Evolutionary conservation across 1,140 invertebrate species (phyloP).

Genomic region (Theocolax elegans): DNA sequence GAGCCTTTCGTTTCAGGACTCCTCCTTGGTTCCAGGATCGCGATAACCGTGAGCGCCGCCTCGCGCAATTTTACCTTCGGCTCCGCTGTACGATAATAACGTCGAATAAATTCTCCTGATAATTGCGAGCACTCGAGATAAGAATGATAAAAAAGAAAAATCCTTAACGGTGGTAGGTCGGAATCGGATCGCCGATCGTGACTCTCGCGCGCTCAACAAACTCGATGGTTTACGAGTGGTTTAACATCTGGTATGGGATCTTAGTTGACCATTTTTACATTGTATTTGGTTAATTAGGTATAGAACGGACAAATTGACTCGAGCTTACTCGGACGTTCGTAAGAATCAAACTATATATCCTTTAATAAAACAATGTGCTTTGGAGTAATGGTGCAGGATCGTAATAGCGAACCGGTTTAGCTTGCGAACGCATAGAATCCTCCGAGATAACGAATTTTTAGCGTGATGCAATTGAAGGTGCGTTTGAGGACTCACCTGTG

Average conservation of each 20-base stretch:
- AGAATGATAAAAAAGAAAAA: no score
- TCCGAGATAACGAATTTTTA: not conserved
- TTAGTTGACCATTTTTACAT: no score
- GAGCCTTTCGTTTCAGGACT: not conserved
- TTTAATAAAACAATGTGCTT: no score
- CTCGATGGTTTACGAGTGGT: no score
- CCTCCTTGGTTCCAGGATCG: not conserved
- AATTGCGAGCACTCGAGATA: conserved; percentile 1
- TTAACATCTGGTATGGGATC: no score
- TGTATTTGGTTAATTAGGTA: no score
- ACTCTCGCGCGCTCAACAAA: no score
- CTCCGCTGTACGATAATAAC: conserved; percentile 7
- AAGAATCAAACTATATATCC: no score
- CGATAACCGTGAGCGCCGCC: conserved; percentile 14
- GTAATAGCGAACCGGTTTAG: not conserved
- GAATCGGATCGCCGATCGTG: no score
- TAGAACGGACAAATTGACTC: no score
- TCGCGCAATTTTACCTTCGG: not conserved
- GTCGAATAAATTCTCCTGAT: conserved; percentile 37
- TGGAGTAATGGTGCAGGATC: not conserved
- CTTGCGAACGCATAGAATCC: not conserved
- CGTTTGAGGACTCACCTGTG: conserved; percentile 32
- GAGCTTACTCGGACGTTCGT: no score
- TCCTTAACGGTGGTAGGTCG: no score
- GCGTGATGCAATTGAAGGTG: not conserved